These are phyloP conservation scores for Xestoiulus laeticollis DNA, from an alignment of 2,888 invertebrate genomes.

Conservation along the genomic window DNA sequence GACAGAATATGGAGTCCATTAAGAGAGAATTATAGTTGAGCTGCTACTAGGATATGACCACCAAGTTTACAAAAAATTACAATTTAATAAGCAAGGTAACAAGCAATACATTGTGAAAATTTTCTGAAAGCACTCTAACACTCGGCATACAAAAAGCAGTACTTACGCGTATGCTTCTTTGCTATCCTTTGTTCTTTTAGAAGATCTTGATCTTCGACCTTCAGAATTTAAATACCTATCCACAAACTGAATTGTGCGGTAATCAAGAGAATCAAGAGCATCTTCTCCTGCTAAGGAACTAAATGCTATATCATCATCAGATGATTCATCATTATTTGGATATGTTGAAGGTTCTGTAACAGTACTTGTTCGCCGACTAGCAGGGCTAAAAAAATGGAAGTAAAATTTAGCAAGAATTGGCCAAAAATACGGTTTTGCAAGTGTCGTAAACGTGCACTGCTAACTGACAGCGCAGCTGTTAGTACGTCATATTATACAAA, in stretches of 20 bases:
- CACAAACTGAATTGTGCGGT: constrained; percentile 36
- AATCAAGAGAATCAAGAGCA: constrained; percentile 40
- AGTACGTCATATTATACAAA: not conserved
- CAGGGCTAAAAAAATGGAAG: not conserved
- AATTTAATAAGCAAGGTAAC: too few species aligned
- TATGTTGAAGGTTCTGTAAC: constrained; percentile 48
- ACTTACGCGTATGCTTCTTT: constrained; percentile 46
- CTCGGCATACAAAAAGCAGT: not conserved
- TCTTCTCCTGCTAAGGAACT: constrained; percentile 40
- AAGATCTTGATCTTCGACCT: constrained; percentile 36
- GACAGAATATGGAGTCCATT: too few species aligned
- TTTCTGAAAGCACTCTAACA: not conserved
- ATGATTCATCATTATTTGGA: constrained; percentile 39
- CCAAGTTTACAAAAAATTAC: too few species aligned
- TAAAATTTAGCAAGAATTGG: not conserved
- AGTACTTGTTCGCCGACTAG: constrained; percentile 51
- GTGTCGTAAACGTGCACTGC: not conserved
- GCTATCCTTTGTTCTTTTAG: constrained; percentile 44
- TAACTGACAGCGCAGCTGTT: not conserved
- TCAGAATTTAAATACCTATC: constrained; percentile 38
- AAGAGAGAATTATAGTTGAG: too few species aligned
- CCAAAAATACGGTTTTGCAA: not conserved
- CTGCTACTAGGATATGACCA: too few species aligned
- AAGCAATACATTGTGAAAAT: not conserved
- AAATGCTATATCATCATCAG: constrained; percentile 46